Percentiles rank a stretch among this genome's conserved stretches.
Evolutionary conservation across 2,797 vertebrate species (phyloP).

Genomic region (Phataginus tetradactyla): DNA sequence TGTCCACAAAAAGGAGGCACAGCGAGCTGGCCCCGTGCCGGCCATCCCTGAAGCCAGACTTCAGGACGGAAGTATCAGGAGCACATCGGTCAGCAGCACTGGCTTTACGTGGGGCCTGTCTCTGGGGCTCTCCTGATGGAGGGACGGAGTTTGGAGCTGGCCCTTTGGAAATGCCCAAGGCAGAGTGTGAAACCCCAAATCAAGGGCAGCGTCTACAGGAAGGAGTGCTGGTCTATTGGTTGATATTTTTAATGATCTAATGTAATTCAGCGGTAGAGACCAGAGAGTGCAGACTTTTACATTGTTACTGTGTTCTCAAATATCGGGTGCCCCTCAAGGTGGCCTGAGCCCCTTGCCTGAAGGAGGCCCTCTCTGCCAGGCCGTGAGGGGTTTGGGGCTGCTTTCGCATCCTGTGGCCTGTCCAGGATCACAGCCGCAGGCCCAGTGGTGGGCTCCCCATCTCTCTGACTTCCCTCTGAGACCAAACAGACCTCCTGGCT

Average conservation of each 20-base stretch:
- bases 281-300: accelerated
- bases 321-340: neutral
- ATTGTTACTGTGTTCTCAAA: neutral
- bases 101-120: no score
- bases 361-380: neutral
- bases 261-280: accelerated
- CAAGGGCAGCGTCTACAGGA: neutral
- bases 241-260: no score
- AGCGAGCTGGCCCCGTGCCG: accelerated
- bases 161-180: no score
- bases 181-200: accelerated
- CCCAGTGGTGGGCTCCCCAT: accelerated
- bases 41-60: neutral
- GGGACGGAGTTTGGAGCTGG: neutral
- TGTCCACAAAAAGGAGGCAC: neutral
- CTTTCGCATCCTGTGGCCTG: neutral
- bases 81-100: accelerated
- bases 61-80: accelerated
- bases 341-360: neutral
- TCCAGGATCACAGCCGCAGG: neutral
- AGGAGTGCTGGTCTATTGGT: accelerated
- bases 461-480: neutral
- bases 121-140: neutral
- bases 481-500: neutral
- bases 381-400: neutral